Evolutionary conservation across 2,113 vertebrate species (phyloP).

Genomic region (Solea solea): DNA sequence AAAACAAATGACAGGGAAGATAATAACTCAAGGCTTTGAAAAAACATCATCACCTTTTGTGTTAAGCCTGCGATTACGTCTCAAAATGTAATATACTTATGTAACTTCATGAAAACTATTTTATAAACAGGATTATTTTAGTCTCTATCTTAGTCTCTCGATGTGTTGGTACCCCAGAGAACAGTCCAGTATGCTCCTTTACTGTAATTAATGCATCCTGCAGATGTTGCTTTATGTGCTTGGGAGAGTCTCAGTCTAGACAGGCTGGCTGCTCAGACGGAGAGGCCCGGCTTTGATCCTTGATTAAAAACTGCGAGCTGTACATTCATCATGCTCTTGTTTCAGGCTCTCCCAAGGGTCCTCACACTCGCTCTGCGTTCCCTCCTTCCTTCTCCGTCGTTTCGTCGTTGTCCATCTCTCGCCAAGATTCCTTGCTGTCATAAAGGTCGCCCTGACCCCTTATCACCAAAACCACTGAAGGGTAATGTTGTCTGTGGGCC

Average conservation of each 20-base stretch:
- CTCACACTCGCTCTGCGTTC: constrained; percentile 40
- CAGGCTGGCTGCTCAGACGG: constrained; percentile 81
- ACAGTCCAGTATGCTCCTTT: constrained; percentile 68
- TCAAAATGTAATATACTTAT: not conserved
- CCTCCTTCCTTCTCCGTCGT: constrained; percentile 37
- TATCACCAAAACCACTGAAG: constrained; percentile 53
- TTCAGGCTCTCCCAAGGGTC: constrained; percentile 66
- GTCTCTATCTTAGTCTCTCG: constrained; percentile 16
- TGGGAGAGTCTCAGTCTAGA: constrained; percentile 83
- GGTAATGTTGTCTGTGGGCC: constrained; percentile 20
- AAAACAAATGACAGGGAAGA: constrained; percentile 41
- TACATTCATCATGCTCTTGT: constrained; percentile 80
- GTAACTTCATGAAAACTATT: not conserved
- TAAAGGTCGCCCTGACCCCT: constrained; percentile 52
- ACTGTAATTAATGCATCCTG: constrained; percentile 84
- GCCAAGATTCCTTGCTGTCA: constrained; percentile 52
- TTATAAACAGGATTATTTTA: constrained; percentile 2
- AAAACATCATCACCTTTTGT: constrained; percentile 11
- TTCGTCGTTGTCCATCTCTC: constrained; percentile 26
- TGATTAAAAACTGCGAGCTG: constrained; percentile 83
- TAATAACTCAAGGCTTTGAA: not conserved
- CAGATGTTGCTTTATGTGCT: constrained; percentile 85
- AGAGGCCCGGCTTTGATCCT: constrained; percentile 82
- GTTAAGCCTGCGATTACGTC: not conserved
- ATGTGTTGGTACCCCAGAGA: constrained; percentile 45